phyloP scores from a whole-genome alignment of 2,113 vertebrate genomes.

The Sitta europaea region DNA sequence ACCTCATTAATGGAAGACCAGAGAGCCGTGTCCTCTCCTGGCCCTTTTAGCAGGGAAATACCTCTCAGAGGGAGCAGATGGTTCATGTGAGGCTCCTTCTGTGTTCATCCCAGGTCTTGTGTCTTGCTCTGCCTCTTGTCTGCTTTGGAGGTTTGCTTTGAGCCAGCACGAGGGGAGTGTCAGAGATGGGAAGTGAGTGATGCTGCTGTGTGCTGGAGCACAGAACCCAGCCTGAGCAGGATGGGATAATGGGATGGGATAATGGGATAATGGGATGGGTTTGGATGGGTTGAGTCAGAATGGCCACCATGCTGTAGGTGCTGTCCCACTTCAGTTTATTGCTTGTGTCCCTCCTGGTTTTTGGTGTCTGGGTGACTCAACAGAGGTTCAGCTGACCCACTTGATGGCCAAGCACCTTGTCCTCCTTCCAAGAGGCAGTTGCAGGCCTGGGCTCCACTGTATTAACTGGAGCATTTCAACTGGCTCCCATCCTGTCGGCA shows the following conservation, averaged over 20 bases:
- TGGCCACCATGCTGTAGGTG: fast-evolving
- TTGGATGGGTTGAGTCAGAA: fast-evolving
- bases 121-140: neutral
- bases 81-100: neutral
- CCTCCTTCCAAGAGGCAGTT: neutral
- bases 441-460: neutral
- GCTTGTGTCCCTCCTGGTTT: fast-evolving
- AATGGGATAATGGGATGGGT: neutral
- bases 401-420: neutral
- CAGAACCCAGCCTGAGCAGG: no score
- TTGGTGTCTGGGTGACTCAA: fast-evolving
- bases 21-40: neutral
- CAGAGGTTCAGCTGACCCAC: neutral
- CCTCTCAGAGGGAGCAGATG: neutral
- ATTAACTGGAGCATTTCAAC: conserved; percentile 65
- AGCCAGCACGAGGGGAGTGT: neutral
- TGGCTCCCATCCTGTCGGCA: conserved; percentile 66
- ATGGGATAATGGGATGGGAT: no score
- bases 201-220: neutral
- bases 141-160: neutral
- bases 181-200: neutral
- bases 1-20: neutral
- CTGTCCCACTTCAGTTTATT: neutral
- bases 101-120: neutral
- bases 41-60: neutral